Base-by-base conservation (phyloP, 2,888 invertebrate genomes). In the Ennomos fuscantarius region DNA sequence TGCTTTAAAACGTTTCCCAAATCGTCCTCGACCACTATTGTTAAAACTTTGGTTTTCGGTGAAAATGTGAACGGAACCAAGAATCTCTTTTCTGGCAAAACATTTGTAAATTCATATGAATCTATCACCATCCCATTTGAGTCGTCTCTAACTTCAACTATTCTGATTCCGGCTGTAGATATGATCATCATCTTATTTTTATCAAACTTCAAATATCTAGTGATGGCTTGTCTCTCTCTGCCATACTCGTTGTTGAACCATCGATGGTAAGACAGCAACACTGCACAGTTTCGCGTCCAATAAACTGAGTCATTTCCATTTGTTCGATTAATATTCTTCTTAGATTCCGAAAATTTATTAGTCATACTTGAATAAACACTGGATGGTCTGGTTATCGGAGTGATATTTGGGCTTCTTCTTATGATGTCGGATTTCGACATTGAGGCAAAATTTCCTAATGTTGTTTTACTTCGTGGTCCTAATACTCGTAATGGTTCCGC, bases 1-100 rank as follows among this genome's bases (percentile, higher is more conserved):
- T 94, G 93, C 83, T 95, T 95, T 59, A 95, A 84, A 65, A 95
- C 93, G 77, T 94, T 94, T 68, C 95, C 95, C 65, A 93, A 81
- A 64, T 95, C 94, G 72, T 95, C 95, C 82, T 95, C 95, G 40
- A 94, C 94, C 52, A 95, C 93, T 70, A 95, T 92, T 43, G 93
- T 93, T 52, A 93, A 79, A 60, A 88, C 89, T 82, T 86, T 89
- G 55, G 84, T 87, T 79, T 86, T 89, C 49, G 85, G 86, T 47
- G 92, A 86, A 74, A 90, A 89, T 35, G 93, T 92, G 76, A 92
- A 92, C 8, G 93, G 93, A 58, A 94, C 81, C 72, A 93, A 84
- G 76, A 94, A 94, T 66, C 93, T 89, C 76, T 93, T 94, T 73
- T 93, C 94, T 40, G 94, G 89, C 52, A 93, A 85, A 50, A 88